Conservation (phyloP, 2,888 invertebrate species). For the Amphiduros pacificus region DNA sequence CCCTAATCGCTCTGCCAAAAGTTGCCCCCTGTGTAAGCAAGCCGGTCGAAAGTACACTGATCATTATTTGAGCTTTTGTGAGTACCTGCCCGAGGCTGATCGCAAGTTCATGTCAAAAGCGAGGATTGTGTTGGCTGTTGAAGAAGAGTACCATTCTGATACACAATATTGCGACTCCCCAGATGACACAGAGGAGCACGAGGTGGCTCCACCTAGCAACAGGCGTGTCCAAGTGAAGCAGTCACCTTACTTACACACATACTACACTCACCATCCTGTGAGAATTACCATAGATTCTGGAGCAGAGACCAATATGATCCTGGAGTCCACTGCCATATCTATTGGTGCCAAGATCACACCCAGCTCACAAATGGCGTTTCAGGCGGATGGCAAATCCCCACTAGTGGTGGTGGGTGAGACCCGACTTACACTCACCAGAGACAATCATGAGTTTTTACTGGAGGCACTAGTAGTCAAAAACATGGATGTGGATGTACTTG, state of each 20-base stretch:
- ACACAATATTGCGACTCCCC: too few species aligned
- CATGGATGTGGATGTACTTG: slow-evolving; percentile 27
- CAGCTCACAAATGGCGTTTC: slow-evolving; percentile 22
- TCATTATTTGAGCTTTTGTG: slow-evolving; percentile 30
- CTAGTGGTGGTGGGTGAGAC: background rate
- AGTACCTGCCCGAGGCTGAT: slow-evolving; percentile 28
- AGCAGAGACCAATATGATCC: slow-evolving; percentile 28
- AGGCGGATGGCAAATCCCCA: slow-evolving; percentile 27
- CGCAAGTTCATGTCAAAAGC: too few species aligned
- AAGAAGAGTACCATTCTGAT: too few species aligned
- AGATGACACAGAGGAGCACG: too few species aligned
- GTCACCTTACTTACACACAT: slow-evolving; percentile 25
- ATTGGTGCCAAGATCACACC: slow-evolving; percentile 25
- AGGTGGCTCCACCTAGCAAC: too few species aligned
- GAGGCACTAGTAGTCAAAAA: slow-evolving; percentile 23
- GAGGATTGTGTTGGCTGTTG: too few species aligned
- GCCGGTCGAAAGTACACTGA: slow-evolving; percentile 7
- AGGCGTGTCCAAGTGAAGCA: slow-evolving; percentile 26
- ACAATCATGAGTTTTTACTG: background rate
- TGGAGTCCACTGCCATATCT: slow-evolving; percentile 17
- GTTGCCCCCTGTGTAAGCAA: slow-evolving; percentile 32
- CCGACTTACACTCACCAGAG: background rate
- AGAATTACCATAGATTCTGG: slow-evolving; percentile 28
- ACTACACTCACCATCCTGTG: slow-evolving; percentile 22
- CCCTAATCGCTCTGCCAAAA: too few species aligned